Conservation (phyloP, 1,140 invertebrate genomes). For the Amphibalanus amphitrite region DNA sequence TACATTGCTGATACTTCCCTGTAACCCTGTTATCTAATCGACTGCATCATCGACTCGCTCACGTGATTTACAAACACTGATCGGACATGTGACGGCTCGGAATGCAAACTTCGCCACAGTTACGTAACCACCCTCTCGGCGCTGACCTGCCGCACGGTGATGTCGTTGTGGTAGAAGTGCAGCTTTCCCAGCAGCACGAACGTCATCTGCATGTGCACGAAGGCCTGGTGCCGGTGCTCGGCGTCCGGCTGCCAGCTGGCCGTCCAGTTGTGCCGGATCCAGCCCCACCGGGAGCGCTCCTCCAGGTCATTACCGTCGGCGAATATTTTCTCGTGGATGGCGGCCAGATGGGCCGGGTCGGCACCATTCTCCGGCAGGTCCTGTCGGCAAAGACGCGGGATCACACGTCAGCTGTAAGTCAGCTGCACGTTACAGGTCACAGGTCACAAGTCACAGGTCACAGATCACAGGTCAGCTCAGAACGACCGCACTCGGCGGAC, state of each 20-base stretch:
- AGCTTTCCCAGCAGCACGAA: not conserved
- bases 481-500: no score
- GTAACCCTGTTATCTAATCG: no score
- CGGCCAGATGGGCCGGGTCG: constrained; percentile 57
- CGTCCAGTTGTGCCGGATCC: constrained; percentile 27
- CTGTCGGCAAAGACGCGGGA: constrained; percentile 30
- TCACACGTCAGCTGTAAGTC: no score
- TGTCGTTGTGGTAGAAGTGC: not conserved
- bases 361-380: constrained; percentile 86
- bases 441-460: no score
- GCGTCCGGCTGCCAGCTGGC: constrained; percentile 21
- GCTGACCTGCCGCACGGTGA: not conserved
- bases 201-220: not conserved
- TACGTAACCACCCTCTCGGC: no score
- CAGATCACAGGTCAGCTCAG: not conserved
- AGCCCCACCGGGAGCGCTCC: constrained; percentile 10
- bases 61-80: constrained; percentile 12
- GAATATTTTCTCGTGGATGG: constrained; percentile 46
- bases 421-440: no score
- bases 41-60: no score
- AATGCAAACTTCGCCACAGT: constrained; percentile 5
- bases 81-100: constrained; percentile 6
- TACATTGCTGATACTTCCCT: no score
- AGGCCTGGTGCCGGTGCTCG: constrained; percentile 13
- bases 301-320: constrained; percentile 34